phyloP scores from a whole-genome alignment of 2,888 invertebrate genomes.

The Sinelater perroti region DNA sequence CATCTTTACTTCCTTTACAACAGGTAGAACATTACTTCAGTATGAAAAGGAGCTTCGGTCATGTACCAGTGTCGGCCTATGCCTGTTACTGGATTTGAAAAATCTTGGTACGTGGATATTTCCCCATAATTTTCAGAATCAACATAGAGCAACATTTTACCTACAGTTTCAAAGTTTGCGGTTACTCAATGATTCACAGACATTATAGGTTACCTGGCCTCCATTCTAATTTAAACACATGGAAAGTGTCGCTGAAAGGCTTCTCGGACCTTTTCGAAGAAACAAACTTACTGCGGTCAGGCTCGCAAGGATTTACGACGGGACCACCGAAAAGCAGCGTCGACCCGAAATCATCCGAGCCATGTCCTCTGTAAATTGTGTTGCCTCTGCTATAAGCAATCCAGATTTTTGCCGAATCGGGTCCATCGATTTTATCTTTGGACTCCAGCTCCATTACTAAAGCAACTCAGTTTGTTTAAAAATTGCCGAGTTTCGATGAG shows the following conservation, averaged over 20 bases:
- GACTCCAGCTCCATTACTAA: conserved; percentile 59
- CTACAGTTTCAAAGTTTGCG: conserved; percentile 42
- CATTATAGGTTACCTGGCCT: conserved; percentile 60
- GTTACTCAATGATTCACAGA: no score
- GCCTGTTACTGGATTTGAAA: background rate
- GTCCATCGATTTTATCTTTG: conserved; percentile 50
- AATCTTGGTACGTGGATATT: background rate
- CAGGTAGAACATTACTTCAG: conserved; percentile 11
- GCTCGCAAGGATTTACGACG: conserved; percentile 56
- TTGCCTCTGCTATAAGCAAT: conserved; percentile 58
- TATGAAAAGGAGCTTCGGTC: conserved; percentile 10
- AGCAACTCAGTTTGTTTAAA: background rate
- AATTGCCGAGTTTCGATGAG: background rate
- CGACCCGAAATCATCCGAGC: conserved; percentile 56
- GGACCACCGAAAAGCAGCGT: conserved; percentile 65
- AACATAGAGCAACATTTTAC: conserved; percentile 53
- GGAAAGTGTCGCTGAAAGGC: conserved; percentile 68
- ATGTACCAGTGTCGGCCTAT: background rate
- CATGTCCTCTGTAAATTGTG: conserved; percentile 49
- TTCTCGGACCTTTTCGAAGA: conserved; percentile 38
- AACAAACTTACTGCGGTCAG: conserved; percentile 56
- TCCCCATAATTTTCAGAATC: conserved; percentile 54
- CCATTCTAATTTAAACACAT: conserved; percentile 74
- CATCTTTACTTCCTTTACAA: background rate
- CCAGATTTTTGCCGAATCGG: background rate